Conservation (phyloP, 2,888 invertebrate genomes). For the Octodonta nipae region DNA sequence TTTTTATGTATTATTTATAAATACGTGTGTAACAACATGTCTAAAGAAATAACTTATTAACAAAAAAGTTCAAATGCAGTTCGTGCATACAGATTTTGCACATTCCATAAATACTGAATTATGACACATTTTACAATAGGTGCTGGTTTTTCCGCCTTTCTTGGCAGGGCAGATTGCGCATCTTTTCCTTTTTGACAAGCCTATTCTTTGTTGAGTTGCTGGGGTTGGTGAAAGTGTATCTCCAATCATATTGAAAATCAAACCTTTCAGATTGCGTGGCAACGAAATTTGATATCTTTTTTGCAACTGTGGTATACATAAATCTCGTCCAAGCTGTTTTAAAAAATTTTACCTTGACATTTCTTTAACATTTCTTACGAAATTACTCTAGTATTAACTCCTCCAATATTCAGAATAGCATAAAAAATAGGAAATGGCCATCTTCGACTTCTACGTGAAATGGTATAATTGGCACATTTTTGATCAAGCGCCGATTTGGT, state of each 20-base stretch:
- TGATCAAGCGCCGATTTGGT: background rate
- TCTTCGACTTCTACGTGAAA: slow-evolving; percentile 13
- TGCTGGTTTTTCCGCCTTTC: slow-evolving; percentile 6
- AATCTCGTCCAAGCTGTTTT: slow-evolving; percentile 5
- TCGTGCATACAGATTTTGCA: too few relatives aligned
- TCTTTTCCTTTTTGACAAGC: slow-evolving; percentile 7
- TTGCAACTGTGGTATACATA: slow-evolving; percentile 5
- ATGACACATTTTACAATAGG: slow-evolving; percentile 4
- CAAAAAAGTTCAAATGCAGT: background rate
- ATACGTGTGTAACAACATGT: background rate
- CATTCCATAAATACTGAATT: too few relatives aligned
- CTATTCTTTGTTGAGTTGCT: slow-evolving; percentile 4
- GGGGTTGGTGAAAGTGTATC: background rate
- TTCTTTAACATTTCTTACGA: slow-evolving; percentile 6
- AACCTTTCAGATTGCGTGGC: background rate
- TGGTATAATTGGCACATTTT: slow-evolving; percentile 1
- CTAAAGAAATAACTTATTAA: too few relatives aligned
- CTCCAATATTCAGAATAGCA: too few relatives aligned
- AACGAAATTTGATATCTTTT: slow-evolving; percentile 3
- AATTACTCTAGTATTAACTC: slow-evolving; percentile 8
- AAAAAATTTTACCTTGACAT: slow-evolving; percentile 6
- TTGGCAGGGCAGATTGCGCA: too few relatives aligned
- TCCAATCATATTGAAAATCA: too few relatives aligned
- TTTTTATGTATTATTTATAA: slow-evolving; percentile 1
- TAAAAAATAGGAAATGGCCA: slow-evolving; percentile 17